phyloP scores from a whole-genome alignment of 2,113 vertebrate genomes.

The Anhinga anhinga region DNA sequence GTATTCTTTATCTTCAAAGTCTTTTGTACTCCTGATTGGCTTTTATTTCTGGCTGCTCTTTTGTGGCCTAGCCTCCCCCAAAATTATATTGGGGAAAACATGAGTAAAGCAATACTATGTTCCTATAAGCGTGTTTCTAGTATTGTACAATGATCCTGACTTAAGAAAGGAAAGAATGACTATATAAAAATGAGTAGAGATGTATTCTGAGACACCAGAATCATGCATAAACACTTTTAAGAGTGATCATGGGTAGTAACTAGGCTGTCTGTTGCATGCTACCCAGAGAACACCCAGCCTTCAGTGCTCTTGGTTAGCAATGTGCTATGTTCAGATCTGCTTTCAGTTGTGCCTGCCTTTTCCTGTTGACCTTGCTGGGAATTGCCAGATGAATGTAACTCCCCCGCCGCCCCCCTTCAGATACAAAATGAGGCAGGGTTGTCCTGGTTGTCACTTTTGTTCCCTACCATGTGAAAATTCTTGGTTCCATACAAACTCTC shows the following conservation, averaged over 20 bases:
- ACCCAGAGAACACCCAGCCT: not conserved
- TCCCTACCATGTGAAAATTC: not conserved
- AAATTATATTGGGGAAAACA: not conserved
- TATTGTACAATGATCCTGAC: not conserved
- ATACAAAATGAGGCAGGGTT: not conserved
- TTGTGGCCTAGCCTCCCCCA: not conserved
- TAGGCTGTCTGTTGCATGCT: not conserved
- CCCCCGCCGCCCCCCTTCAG: not conserved
- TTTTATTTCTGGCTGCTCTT: slow-evolving; percentile 13
- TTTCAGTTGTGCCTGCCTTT: not conserved
- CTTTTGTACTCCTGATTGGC: not conserved
- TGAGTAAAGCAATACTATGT: not conserved
- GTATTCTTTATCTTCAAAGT: not conserved
- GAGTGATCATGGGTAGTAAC: not conserved
- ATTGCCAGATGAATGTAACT: not conserved
- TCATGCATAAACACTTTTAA: not conserved
- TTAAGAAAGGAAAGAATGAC: not conserved
- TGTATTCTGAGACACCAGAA: not conserved
- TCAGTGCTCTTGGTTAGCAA: not conserved
- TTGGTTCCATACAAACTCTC: not conserved
- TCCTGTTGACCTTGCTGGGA: not conserved
- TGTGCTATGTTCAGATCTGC: not conserved
- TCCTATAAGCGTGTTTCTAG: not conserved
- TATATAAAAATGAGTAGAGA: not conserved
- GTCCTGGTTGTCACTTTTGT: not conserved